Evolutionary conservation across 2,888 invertebrate genomes (phyloP), one percentile per base, ranked within the genome.

Genomic region (Chydorus sphaericus): DNA sequence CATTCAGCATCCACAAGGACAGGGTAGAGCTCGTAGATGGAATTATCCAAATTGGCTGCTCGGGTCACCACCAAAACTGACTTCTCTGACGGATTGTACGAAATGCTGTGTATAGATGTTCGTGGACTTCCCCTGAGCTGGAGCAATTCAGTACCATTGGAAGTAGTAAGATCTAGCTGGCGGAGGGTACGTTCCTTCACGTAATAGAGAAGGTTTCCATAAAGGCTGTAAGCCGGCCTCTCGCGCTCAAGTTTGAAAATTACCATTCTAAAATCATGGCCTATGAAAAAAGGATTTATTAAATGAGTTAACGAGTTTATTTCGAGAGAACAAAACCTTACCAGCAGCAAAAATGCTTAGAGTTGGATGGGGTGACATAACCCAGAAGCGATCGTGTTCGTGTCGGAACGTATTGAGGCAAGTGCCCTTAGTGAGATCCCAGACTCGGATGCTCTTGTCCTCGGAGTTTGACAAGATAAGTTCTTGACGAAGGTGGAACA

Each of bases 321-420:
- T n/a, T n/a, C n/a, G n/a, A n/a, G n/a, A n/a, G n/a, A n/a, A n/a
- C n/a, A n/a, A n/a, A n/a, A n/a, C n/a, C n/a, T n/a, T 44, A 44
- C 44, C 44, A n/a, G 97, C 98, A 20, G 97, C 98, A 73, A 99
- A 98, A 51, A 99, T 73, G 72, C 97, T 98, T 48, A 97, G 74
- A 0, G 85, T 82, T 0, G 97, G 97, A 73, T 98, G 98, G 0
- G 92, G 84, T 0, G 90, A 82, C 61, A 99, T 73, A 14, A 97
- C 89, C 98, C 98, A 98, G 72, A 97, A 98, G 57, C 97, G 78
- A 67, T 98, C 97, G 66, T 93, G 85, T 67, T 98, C 97, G 57
- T 97, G 78, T 10, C 97, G 77, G 74, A 91, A 92, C 0, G 92
- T 91, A 64, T 92, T 85, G 48, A 96, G 71, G 63, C 91, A 91